phyloP scores from a whole-genome alignment of 2,888 invertebrate species.

The Hyposoter didymator region DNA sequence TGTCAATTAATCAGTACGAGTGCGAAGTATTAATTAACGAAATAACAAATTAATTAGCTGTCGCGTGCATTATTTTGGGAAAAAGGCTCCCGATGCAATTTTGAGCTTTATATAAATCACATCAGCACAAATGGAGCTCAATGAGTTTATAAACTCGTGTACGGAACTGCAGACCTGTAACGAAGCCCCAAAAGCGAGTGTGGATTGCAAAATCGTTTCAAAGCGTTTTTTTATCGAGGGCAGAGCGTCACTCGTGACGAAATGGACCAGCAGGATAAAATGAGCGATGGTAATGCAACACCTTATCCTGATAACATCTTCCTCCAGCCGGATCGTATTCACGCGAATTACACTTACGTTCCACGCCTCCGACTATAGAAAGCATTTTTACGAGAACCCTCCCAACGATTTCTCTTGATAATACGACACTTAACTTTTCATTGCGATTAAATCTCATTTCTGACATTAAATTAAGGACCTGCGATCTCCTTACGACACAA shows the following conservation, averaged over 20 bases:
- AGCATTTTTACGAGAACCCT: slow-evolving; percentile 28
- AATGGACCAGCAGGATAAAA: slow-evolving; percentile 24
- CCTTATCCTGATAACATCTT: slow-evolving; percentile 60
- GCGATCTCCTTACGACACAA: background rate
- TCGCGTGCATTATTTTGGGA: background rate
- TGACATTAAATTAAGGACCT: slow-evolving; percentile 18
- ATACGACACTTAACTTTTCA: slow-evolving; percentile 52
- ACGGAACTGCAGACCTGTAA: slow-evolving; percentile 5
- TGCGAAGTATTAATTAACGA: background rate
- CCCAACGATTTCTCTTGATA: slow-evolving; percentile 27
- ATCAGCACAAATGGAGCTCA: background rate
- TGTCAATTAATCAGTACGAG: background rate
- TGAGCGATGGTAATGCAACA: slow-evolving; percentile 61
- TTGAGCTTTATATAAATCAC: background rate
- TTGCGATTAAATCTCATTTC: slow-evolving; percentile 53
- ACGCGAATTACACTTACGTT: slow-evolving; percentile 42
- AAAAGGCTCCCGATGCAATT: background rate
- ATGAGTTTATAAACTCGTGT: slow-evolving; percentile 13
- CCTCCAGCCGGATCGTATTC: slow-evolving; percentile 45
- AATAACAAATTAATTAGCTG: background rate
- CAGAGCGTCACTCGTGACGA: slow-evolving; percentile 19
- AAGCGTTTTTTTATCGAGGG: slow-evolving; percentile 43
- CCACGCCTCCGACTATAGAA: slow-evolving; percentile 13
- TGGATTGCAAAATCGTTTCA: slow-evolving; percentile 38
- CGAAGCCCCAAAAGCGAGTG: slow-evolving; percentile 15